Base-by-base conservation (phyloP, 2,888 invertebrate genomes). In the Molorchus minor region DNA sequence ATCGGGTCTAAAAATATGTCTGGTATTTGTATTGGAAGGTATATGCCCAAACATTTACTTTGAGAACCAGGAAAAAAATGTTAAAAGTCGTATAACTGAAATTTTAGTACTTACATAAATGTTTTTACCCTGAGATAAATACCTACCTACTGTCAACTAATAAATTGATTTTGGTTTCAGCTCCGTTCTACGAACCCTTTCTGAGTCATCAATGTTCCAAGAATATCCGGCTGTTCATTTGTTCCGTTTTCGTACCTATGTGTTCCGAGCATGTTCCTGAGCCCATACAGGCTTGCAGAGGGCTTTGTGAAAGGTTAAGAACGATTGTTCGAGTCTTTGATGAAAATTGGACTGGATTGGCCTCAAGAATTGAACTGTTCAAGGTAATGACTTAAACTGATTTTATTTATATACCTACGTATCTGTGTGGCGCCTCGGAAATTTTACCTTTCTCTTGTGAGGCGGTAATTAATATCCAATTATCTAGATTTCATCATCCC, bases 171-270 rank as follows among this genome's bases (percentile, higher is more conserved):
- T 61, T 78, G 75, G 70, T 86, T 88, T 16, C 87, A 92, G 92
- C 86, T n/a, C n/a, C 81, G 85, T 61, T 82, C 86, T 89, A 90
- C 80, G 83, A 88, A 74, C 89, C 88, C 0, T 83, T 94, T 60
- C 86, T 94, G 53, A 86, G 91, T 68, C 88, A 89, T 74, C 88
- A 90, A 49, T 95, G 95, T 77, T 93, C 93, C 2, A 83, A 86
- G 56, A 90, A 93, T 75, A 86, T 93, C 36, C 87, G 91, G 68
- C 92, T 96, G 80, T 90, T 96, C 76, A 86, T 96, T 61, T 96
- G 96, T 82, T 92, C 94, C 12, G 90, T 95, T 51, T 93, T 93
- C 80, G 92, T 93, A 7, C 96, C 96, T 30, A 90, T 96, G 79
- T 96, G 96, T 81, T 93, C 94, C 21, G 91, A 92, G 75, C 90